These are phyloP conservation scores for Pogonocherus hispidulus DNA, from an alignment of 2,888 invertebrate species.

Conservation along the genomic window DNA sequence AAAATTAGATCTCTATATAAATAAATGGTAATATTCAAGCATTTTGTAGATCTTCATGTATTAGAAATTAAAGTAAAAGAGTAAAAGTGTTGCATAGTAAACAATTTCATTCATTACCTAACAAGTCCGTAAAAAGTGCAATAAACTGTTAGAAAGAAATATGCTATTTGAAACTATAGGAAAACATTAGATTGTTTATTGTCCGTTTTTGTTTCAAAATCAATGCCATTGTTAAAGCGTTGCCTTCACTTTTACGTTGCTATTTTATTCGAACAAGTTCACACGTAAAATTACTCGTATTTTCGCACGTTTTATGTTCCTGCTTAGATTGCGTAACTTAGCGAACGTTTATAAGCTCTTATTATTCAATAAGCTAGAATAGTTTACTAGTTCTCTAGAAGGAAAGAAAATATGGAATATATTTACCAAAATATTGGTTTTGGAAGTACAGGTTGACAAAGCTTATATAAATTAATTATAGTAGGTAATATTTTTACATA, in stretches of 20 bases:
- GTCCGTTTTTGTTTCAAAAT: constrained; percentile 25
- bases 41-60: not conserved
- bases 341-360: not conserved
- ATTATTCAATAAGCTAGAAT: not conserved
- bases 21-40: not conserved
- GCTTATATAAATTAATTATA: too few species aligned
- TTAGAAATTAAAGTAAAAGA: constrained; percentile 1
- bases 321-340: constrained; percentile 2
- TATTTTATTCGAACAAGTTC: constrained; percentile 35
- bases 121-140: constrained; percentile 7
- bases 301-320: constrained; percentile 16
- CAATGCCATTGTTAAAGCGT: constrained; percentile 40
- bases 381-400: too few species aligned
- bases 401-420: too few species aligned
- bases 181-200: constrained; percentile 15
- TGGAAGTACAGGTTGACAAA: too few species aligned
- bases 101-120: constrained; percentile 8
- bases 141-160: constrained; percentile 10
- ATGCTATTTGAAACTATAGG: not conserved
- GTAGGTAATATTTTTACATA: too few species aligned
- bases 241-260: constrained; percentile 42
- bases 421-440: too few species aligned
- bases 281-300: constrained; percentile 29
- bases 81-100: not conserved
- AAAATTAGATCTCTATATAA: too few species aligned